Conservation (phyloP, 2,888 invertebrate genomes). For the Eilema depressum region DNA sequence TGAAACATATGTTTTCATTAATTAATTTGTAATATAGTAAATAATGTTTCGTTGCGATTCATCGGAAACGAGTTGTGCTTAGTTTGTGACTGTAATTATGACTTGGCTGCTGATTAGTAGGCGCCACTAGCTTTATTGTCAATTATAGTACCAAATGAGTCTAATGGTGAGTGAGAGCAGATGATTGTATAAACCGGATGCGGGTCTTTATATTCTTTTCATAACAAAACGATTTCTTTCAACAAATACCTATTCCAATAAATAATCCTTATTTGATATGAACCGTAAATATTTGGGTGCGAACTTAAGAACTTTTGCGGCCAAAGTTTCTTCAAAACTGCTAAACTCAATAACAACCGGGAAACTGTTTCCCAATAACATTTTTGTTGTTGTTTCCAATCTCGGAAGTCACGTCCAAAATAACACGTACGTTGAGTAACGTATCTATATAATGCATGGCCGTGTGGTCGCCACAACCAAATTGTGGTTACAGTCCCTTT, state of each 20-base stretch:
- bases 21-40: slow-evolving; percentile 30
- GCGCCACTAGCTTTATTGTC: slow-evolving; percentile 11
- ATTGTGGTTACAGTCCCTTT: slow-evolving; percentile 67
- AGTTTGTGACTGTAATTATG: slow-evolving; percentile 20
- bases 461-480: slow-evolving; percentile 66
- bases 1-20: slow-evolving; percentile 33
- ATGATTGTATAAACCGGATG: slow-evolving; percentile 16
- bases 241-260: slow-evolving; percentile 4
- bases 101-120: slow-evolving; percentile 5
- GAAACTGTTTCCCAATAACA: slow-evolving; percentile 48
- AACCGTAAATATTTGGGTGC: slow-evolving; percentile 3
- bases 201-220: slow-evolving; percentile 10
- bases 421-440: slow-evolving; percentile 60
- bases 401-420: slow-evolving; percentile 72
- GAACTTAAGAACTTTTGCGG: not conserved
- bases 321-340: slow-evolving; percentile 37
- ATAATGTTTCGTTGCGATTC: slow-evolving; percentile 36
- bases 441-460: slow-evolving; percentile 62
- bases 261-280: slow-evolving; percentile 4
- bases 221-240: not conserved
- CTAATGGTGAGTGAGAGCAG: not conserved
- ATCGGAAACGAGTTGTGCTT: slow-evolving; percentile 27
- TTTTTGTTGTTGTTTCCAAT: slow-evolving; percentile 51
- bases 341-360: slow-evolving; percentile 46
- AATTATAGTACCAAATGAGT: slow-evolving; percentile 7